phyloP scores from a whole-genome alignment of 2,888 invertebrate genomes.

The Villa cingulata region DNA sequence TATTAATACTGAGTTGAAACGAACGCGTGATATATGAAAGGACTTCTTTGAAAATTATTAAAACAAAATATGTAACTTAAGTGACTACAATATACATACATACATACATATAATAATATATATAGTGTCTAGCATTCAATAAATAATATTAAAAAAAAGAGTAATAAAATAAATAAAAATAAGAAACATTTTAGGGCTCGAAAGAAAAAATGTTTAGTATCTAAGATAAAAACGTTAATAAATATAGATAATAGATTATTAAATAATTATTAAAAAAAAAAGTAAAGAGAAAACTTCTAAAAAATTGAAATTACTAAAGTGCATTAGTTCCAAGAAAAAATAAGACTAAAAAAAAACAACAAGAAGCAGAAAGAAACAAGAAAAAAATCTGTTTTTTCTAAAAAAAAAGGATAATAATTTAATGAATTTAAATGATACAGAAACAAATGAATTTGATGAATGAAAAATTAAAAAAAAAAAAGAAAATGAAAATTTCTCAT shows the following conservation, averaged over 20 bases:
- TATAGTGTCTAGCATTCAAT: neutral
- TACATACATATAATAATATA: no score
- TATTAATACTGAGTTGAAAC: neutral
- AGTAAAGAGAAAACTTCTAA: neutral
- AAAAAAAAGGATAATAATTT: no score
- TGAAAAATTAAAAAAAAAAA: no score
- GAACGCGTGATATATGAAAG: slow-evolving; percentile 8
- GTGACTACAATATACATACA: neutral
- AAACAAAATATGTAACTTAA: neutral
- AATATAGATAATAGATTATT: neutral
- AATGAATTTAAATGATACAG: no score
- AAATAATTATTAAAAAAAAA: neutral
- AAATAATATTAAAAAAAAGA: neutral
- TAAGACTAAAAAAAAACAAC: neutral
- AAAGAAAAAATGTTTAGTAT: neutral
- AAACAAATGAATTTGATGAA: no score
- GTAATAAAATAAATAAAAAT: neutral
- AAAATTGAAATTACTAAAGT: neutral
- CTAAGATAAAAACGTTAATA: neutral
- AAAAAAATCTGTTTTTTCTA: no score
- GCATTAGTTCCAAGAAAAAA: neutral
- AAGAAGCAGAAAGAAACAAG: no score
- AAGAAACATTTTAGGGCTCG: neutral
- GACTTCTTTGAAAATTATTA: neutral
- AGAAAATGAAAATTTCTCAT: no score